Percentiles rank a stretch among this genome's conserved stretches.
These are phyloP conservation scores for Planiliza haematocheilus DNA, from an alignment of 2,113 vertebrate species.

Conservation along the genomic window DNA sequence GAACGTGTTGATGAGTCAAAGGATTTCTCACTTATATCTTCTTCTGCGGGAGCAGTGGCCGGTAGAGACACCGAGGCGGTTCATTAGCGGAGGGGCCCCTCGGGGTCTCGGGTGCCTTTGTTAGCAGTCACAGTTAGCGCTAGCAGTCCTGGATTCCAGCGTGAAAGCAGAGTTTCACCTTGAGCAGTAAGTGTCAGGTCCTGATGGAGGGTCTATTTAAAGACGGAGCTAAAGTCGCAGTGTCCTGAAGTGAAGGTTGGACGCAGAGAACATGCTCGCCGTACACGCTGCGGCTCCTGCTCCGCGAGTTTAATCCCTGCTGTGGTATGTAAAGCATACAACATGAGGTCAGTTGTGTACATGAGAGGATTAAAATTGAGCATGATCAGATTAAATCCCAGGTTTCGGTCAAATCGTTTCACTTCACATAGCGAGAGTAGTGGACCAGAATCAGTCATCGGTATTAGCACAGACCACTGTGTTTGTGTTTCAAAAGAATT, in stretches of 20 bases:
- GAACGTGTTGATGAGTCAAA: not conserved
- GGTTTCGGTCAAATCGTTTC: not conserved
- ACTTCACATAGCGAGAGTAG: not conserved
- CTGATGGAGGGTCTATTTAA: slow-evolving; percentile 71
- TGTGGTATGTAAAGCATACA: slow-evolving; percentile 39
- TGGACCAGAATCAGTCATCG: not conserved
- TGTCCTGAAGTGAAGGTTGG: slow-evolving; percentile 63
- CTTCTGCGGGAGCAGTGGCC: slow-evolving; percentile 10
- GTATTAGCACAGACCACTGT: no score
- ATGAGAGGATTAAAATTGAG: slow-evolving; percentile 45
- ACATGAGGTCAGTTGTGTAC: slow-evolving; percentile 20
- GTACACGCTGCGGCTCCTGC: not conserved
- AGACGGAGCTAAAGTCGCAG: slow-evolving; percentile 61
- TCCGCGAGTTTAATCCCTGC: slow-evolving; percentile 7
- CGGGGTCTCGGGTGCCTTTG: slow-evolving; percentile 1
- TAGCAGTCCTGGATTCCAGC: slow-evolving; percentile 10
- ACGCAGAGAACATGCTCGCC: slow-evolving; percentile 29
- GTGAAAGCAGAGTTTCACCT: slow-evolving; percentile 55
- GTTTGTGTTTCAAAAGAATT: no score
- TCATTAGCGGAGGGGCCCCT: slow-evolving; percentile 15
- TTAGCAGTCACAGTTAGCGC: slow-evolving; percentile 2
- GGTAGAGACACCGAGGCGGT: not conserved
- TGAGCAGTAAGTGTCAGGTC: slow-evolving; percentile 57
- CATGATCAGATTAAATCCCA: slow-evolving; percentile 18
- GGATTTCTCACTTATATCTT: not conserved